Percentiles rank a stretch among this genome's conserved stretches.
Conservation (phyloP, 1,140 invertebrate genomes). For the Drosophila nikananu region DNA sequence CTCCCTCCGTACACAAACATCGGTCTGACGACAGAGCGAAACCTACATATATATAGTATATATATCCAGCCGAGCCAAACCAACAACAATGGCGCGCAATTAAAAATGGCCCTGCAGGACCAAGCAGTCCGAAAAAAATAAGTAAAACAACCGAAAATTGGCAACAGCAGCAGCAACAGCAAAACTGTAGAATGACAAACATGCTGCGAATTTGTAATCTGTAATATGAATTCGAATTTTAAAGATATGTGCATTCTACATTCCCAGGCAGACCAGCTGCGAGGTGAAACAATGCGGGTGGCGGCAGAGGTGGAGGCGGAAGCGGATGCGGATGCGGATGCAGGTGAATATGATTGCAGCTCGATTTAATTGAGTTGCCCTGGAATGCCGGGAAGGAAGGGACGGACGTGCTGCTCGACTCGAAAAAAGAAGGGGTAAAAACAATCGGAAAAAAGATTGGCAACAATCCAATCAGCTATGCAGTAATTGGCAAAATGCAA, state of each 20-base stretch:
- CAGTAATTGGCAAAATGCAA: conserved; percentile 78
- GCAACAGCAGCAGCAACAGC: conserved; percentile 21
- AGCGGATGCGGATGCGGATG: conserved; percentile 36
- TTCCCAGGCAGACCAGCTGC: conserved; percentile 25
- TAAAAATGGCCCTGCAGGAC: conserved; percentile 69
- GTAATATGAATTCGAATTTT: conserved; percentile 75
- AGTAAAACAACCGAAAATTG: conserved; percentile 46
- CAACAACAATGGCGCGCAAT: conserved; percentile 78
- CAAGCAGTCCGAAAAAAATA: conserved; percentile 26
- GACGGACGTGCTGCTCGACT: conserved; percentile 5
- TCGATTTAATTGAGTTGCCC: conserved; percentile 78
- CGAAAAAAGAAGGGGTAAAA: conserved; percentile 29
- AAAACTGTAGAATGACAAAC: conserved; percentile 72
- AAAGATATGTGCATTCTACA: conserved; percentile 47
- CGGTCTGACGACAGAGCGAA: conserved; percentile 22
- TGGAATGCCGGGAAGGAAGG: conserved; percentile 40
- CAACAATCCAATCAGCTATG: conserved; percentile 78
- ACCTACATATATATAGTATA: conserved; percentile 24
- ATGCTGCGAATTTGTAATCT: conserved; percentile 83
- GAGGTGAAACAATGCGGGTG: conserved; percentile 42
- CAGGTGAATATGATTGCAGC: conserved; percentile 75
- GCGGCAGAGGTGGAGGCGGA: not conserved
- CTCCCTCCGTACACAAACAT: conserved; percentile 31
- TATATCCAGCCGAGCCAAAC: conserved; percentile 25
- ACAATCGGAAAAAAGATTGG: conserved; percentile 47